Percentiles rank a stretch among this genome's conserved stretches.
Conservation (phyloP, 2,888 invertebrate genomes). For the Teleogryllus oceanicus region DNA sequence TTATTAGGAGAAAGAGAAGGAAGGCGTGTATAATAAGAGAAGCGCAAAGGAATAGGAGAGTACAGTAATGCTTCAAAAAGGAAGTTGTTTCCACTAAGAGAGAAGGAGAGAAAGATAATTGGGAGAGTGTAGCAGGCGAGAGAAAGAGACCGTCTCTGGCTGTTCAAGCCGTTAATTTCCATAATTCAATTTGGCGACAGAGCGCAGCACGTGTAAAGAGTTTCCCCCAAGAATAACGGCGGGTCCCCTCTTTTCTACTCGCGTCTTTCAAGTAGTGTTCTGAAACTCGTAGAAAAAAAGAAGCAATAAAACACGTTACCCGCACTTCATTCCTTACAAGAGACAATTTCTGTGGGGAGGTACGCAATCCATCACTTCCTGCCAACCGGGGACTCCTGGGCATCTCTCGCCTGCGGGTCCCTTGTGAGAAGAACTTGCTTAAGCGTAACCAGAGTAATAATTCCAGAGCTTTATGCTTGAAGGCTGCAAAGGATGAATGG, state of each 20-base stretch:
- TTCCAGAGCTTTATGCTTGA: too few species aligned
- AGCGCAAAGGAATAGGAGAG: too few species aligned
- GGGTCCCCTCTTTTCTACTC: neutral
- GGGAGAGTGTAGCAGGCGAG: too few species aligned
- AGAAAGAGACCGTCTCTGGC: neutral
- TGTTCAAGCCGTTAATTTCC: slow-evolving; percentile 18
- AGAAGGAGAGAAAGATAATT: too few species aligned
- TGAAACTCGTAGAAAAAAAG: neutral
- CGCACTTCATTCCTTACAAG: neutral
- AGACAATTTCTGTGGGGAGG: slow-evolving; percentile 2
- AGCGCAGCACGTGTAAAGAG: neutral
- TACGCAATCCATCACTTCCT: slow-evolving; percentile 18
- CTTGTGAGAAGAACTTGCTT: too few species aligned
- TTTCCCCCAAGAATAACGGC: neutral
- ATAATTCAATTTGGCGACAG: slow-evolving; percentile 10
- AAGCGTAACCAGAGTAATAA: too few species aligned
- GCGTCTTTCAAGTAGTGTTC: neutral
- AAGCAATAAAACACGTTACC: slow-evolving; percentile 8
- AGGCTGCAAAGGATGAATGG: too few species aligned
- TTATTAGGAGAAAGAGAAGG: too few species aligned
- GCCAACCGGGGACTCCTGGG: neutral
- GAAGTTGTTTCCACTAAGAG: too few species aligned
- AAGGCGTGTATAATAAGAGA: too few species aligned
- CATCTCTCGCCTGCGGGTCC: too few species aligned
- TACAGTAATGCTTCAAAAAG: too few species aligned